A percentile compares a stretch with the other conserved stretches of the same genome.
Conservation (phyloP, 1,140 invertebrate genomes). For the Thalassaphorura encarpata region DNA sequence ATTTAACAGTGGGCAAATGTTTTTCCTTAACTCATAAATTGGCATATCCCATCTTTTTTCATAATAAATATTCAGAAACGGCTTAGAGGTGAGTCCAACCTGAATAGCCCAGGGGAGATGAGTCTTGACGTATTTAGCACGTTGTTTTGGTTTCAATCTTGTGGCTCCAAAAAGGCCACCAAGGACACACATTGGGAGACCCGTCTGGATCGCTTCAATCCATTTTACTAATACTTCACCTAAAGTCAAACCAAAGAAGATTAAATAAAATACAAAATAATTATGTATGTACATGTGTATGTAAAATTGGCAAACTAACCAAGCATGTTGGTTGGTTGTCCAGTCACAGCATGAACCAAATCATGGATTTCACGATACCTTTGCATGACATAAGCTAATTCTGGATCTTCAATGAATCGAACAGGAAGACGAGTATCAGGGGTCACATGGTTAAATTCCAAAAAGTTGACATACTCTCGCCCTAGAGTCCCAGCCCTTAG, state of each 20-base stretch:
- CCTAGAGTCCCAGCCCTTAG: slow-evolving; percentile 74
- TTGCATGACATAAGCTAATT: slow-evolving; percentile 92
- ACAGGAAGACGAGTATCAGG: slow-evolving; percentile 82
- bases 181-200: slow-evolving; percentile 77
- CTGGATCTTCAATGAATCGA: slow-evolving; percentile 79
- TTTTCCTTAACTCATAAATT: slow-evolving; percentile 60
- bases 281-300: too few species aligned
- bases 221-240: slow-evolving; percentile 90
- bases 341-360: slow-evolving; percentile 77
- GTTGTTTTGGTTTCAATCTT: slow-evolving; percentile 69
- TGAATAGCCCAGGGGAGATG: slow-evolving; percentile 82
- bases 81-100: slow-evolving; percentile 62
- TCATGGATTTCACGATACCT: slow-evolving; percentile 95
- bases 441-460: slow-evolving; percentile 73
- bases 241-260: slow-evolving; percentile 34
- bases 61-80: slow-evolving; percentile 76
- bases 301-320: slow-evolving; percentile 48
- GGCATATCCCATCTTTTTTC: slow-evolving; percentile 90
- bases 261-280: slow-evolving; percentile 2
- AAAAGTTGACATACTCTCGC: slow-evolving; percentile 69
- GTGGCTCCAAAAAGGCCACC: slow-evolving; percentile 77
- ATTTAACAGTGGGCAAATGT: slow-evolving; percentile 23
- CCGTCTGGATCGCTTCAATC: slow-evolving; percentile 87
- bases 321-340: slow-evolving; percentile 93
- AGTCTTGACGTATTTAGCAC: slow-evolving; percentile 61